Base-by-base conservation (phyloP, 2,797 vertebrate genomes). In the Lateolabrax maculatus region DNA sequence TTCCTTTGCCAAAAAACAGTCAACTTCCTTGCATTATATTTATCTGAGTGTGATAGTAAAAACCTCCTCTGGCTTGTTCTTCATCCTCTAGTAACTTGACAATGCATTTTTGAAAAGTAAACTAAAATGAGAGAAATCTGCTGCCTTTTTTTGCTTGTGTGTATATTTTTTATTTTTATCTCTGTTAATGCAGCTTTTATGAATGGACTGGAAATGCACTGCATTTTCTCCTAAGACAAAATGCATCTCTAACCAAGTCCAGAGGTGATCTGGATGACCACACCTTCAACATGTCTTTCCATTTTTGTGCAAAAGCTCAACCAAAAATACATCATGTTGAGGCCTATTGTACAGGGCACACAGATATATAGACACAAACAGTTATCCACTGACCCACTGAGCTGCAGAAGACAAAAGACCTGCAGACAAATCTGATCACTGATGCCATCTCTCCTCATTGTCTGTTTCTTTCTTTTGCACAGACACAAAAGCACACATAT, bases 391-490 rank as follows among this genome's bases (percentile, higher is more conserved):
- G 83, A 88, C 84, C 82, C 80, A 57, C 48, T 71, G 73, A 74
- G 71, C 64, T 56, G 58, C 66, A 75, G 36, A 66, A 81, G 74
- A 81, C 75, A 81, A 85, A 67, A 75, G 75, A 83, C 64, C 74
- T 13, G 71, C 73, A 84, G 80, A 87, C 76, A 81, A 77, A 90
- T 82, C 58, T 81, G 81, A 81, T 88, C 77, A 51, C 52, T 34
- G 81, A 73, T 82, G 75, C 34, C 80, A 87, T 88, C 71, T 68
- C 58, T 76, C 65, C 37, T 87, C 72, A 76, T 85, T 84, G 75
- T 70, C 80, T 75, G 69, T 68, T 69, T 79, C 60, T 65, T 53
- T 57, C 77, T 75, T 71, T 74, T 41, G 29, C 65, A 48, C 61
- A n/a, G 56, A 79, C 75, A 88, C 49, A 84, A 61, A 81, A 75